phyloP scores from a whole-genome alignment of 2,113 vertebrate species.

The Odocoileus hemionus region DNA sequence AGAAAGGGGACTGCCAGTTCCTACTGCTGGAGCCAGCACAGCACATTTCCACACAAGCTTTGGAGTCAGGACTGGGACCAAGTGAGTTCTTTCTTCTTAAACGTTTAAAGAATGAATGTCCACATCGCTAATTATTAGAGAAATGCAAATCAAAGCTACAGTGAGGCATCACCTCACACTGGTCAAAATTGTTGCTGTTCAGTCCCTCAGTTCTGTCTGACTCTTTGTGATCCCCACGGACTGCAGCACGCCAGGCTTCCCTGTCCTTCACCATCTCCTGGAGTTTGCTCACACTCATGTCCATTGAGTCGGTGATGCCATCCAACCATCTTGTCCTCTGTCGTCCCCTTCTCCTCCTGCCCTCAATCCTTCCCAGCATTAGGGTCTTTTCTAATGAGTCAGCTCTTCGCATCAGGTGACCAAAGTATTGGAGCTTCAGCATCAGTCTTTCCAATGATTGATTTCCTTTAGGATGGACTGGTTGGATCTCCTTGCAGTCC shows the following conservation, averaged over 20 bases:
- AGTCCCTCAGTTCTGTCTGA: not conserved
- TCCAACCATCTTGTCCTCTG: not conserved
- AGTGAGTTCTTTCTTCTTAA: not conserved
- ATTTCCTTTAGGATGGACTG: not conserved
- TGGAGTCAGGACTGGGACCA: not conserved
- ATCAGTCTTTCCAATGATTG: not conserved
- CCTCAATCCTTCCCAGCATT: not conserved
- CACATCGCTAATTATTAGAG: not conserved
- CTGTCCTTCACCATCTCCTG: not conserved
- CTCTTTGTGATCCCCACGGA: not conserved
- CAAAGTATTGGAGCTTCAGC: not conserved
- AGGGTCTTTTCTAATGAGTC: not conserved
- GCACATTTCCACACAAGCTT: not conserved
- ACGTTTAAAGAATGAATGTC: not conserved
- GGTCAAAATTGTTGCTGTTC: not conserved
- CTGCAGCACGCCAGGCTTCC: not conserved
- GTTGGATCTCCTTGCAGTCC: not conserved
- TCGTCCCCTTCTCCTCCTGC: not conserved
- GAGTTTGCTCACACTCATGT: not conserved
- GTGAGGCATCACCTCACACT: not conserved
- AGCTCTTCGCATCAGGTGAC: not conserved
- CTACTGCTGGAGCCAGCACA: slow-evolving; percentile 6
- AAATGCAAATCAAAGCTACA: not conserved
- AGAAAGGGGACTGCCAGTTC: not conserved
- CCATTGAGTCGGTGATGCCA: not conserved